Evolutionary conservation across 2,888 invertebrate species (phyloP).

Genomic region (Pammene fasciana): DNA sequence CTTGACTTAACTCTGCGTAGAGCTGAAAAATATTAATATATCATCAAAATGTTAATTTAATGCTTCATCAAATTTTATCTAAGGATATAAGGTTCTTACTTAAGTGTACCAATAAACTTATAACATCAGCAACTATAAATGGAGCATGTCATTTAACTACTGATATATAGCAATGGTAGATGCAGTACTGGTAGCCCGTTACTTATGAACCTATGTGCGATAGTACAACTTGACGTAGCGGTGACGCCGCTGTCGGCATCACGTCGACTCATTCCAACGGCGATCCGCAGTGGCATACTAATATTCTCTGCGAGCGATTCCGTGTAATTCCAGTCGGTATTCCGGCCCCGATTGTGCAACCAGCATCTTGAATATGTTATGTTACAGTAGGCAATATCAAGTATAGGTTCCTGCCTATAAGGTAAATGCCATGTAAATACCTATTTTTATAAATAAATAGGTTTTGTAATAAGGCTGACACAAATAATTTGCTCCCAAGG

Average conservation of each 20-base stretch:
- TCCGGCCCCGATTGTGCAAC: constrained; percentile 67
- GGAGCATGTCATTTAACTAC: no score
- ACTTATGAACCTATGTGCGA: constrained; percentile 58
- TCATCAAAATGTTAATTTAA: no score
- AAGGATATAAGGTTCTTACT: no score
- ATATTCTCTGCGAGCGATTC: constrained; percentile 74
- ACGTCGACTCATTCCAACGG: constrained; percentile 79
- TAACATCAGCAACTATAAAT: no score
- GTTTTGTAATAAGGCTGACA: neutral
- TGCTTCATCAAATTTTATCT: no score
- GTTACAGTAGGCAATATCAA: constrained; percentile 51
- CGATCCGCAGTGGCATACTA: constrained; percentile 76
- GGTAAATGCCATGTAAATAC: constrained; percentile 46
- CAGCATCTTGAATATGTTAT: constrained; percentile 79
- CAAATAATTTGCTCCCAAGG: constrained; percentile 3
- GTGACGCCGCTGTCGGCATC: constrained; percentile 60
- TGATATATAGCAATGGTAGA: neutral
- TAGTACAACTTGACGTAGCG: constrained; percentile 73
- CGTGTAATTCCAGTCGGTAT: constrained; percentile 73
- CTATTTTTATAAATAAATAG: neutral
- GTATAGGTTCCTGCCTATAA: constrained; percentile 38
- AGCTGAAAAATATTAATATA: no score
- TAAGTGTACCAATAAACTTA: no score
- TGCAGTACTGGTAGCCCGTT: constrained; percentile 46
- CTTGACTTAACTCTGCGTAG: no score